A percentile compares a stretch with the other conserved stretches of the same genome.
Conservation (phyloP, 2,888 invertebrate species). For the Mechanitis mazaeus region DNA sequence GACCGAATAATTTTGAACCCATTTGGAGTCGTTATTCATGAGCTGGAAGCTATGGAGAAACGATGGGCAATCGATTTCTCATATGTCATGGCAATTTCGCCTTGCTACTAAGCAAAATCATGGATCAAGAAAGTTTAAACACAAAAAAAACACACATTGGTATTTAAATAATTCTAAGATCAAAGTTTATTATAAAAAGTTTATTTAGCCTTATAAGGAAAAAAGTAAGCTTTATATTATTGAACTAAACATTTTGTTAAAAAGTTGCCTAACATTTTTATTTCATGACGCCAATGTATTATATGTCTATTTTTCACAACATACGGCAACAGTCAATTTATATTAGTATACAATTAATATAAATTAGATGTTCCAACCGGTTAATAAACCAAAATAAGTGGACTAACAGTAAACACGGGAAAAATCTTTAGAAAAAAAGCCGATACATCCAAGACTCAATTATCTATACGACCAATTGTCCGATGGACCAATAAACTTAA, state of each 20-base stretch:
- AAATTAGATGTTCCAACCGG: constrained; percentile 19
- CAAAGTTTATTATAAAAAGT: too few species aligned
- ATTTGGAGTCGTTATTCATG: too few species aligned
- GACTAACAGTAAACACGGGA: constrained; percentile 56
- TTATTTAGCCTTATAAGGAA: too few species aligned
- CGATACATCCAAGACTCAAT: constrained; percentile 63
- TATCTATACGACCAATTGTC: constrained; percentile 75
- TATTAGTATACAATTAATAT: constrained; percentile 19
- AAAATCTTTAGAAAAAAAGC: constrained; percentile 46
- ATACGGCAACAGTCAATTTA: constrained; percentile 9
- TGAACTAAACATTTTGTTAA: background rate
- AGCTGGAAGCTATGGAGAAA: too few species aligned
- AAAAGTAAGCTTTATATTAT: too few species aligned
- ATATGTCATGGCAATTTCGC: too few species aligned
- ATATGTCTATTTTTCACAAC: constrained; percentile 9
- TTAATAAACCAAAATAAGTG: constrained; percentile 37
- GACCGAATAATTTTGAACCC: too few species aligned
- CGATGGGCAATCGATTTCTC: too few species aligned
- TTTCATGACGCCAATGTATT: constrained; percentile 2
- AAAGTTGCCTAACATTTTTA: background rate
- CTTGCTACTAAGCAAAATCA: too few species aligned
- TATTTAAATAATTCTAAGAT: too few species aligned
- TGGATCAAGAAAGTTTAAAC: too few species aligned
- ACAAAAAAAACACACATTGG: too few species aligned
- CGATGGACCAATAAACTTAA: constrained; percentile 70